Evolutionary conservation across 2,113 vertebrate genomes (phyloP).

Genomic region (Protobothrops flavoviridis): DNA sequence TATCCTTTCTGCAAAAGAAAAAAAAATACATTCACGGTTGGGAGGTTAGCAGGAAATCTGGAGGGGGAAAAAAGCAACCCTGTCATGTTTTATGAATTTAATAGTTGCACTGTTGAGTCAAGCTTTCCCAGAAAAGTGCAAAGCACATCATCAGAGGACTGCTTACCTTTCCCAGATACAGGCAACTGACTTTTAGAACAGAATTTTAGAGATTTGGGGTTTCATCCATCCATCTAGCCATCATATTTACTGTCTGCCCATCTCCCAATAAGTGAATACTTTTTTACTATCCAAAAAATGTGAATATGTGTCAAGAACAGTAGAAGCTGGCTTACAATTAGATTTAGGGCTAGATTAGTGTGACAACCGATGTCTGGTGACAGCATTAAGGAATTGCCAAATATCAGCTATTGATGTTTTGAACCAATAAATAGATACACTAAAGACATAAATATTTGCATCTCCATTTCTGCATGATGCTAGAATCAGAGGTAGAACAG

Average conservation of each 20-base stretch:
- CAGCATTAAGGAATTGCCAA: neutral
- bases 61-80: neutral
- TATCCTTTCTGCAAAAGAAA: neutral
- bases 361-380: neutral
- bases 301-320: neutral
- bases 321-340: neutral
- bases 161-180: neutral
- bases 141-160: neutral
- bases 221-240: neutral
- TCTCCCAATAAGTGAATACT: neutral
- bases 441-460: neutral
- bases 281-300: neutral
- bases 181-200: neutral
- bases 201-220: neutral
- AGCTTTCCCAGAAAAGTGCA: neutral
- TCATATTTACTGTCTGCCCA: neutral
- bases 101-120: no score
- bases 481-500: neutral
- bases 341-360: neutral
- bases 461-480: neutral
- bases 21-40: neutral
- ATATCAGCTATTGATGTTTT: neutral
- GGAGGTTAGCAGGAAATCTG: neutral
- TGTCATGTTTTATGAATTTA: neutral
- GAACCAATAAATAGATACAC: neutral